Evolutionary conservation across 2,888 invertebrate species (phyloP).

Genomic region (Bombylius discolor): DNA sequence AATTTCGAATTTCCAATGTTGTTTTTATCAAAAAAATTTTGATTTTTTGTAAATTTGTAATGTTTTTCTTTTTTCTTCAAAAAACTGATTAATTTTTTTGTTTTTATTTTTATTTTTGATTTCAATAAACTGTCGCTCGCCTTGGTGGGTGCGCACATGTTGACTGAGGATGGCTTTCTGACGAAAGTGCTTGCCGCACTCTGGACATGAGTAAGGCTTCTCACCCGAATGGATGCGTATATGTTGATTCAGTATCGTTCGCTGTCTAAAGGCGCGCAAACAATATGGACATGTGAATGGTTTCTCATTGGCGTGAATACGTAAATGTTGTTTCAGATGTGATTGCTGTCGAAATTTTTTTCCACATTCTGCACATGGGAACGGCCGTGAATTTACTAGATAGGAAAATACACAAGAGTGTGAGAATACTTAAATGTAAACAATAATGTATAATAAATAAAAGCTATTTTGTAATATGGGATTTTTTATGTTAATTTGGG

Average conservation of each 20-base stretch:
- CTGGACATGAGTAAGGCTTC: slow-evolving; percentile 90
- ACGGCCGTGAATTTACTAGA: slow-evolving; percentile 53
- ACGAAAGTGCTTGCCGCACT: slow-evolving; percentile 92
- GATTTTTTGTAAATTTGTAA: too few species aligned
- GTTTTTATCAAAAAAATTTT: slow-evolving; percentile 2
- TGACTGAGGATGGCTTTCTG: slow-evolving; percentile 95
- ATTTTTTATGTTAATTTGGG: too few species aligned
- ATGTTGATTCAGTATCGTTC: slow-evolving; percentile 85
- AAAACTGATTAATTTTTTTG: slow-evolving; percentile 12
- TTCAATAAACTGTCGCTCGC: slow-evolving; percentile 64
- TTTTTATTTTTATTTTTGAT: slow-evolving; percentile 16
- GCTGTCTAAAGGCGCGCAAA: slow-evolving; percentile 78
- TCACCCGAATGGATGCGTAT: slow-evolving; percentile 91
- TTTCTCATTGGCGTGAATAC: slow-evolving; percentile 87
- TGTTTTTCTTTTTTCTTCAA: too few species aligned
- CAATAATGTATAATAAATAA: too few species aligned
- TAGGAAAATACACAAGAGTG: too few species aligned
- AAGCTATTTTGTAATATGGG: too few species aligned
- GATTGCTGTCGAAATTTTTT: slow-evolving; percentile 80
- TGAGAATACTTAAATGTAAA: too few species aligned
- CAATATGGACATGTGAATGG: slow-evolving; percentile 84
- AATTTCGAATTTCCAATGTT: slow-evolving; percentile 14
- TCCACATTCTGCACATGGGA: slow-evolving; percentile 80
- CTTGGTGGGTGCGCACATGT: slow-evolving; percentile 95
- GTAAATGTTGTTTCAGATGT: slow-evolving; percentile 76